phyloP scores from a whole-genome alignment of 2,113 vertebrate genomes.

The Neomonachus schauinslandi region DNA sequence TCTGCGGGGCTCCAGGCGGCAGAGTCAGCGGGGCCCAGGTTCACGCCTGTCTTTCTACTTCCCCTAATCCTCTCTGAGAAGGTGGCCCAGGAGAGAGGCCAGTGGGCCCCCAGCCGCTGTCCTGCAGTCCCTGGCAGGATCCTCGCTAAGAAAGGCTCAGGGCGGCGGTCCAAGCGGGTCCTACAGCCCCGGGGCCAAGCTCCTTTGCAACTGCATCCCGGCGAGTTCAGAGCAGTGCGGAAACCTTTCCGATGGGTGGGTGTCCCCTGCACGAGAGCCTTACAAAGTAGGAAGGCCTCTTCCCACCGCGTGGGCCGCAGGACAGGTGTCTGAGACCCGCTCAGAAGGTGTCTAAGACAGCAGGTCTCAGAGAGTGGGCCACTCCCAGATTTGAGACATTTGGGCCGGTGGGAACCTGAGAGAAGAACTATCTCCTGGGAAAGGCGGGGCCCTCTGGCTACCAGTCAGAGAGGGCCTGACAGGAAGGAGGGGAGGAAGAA shows the following conservation, averaged over 20 bases:
- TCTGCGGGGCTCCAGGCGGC: not conserved
- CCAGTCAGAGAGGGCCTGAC: slow-evolving; percentile 44
- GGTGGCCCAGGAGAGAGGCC: not conserved
- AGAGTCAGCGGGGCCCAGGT: not conserved
- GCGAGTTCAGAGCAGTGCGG: slow-evolving; percentile 69
- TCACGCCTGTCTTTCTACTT: not conserved
- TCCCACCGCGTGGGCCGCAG: slow-evolving; percentile 49
- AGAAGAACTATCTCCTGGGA: not conserved
- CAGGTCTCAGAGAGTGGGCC: not conserved
- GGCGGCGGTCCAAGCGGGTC: slow-evolving; percentile 64
- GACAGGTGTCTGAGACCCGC: not conserved
- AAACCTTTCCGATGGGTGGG: slow-evolving; percentile 64
- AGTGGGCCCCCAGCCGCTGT: not conserved
- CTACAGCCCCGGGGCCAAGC: slow-evolving; percentile 43
- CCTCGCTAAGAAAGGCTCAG: slow-evolving; percentile 53
- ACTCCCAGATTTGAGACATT: not conserved
- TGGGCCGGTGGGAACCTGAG: not conserved
- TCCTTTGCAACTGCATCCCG: slow-evolving; percentile 57
- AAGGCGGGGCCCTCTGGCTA: slow-evolving; percentile 40
- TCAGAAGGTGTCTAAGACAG: slow-evolving; percentile 39
- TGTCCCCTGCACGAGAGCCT: slow-evolving; percentile 46
- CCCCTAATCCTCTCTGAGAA: not conserved
- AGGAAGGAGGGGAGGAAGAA: not conserved
- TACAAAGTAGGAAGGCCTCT: slow-evolving; percentile 52
- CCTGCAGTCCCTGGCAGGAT: slow-evolving; percentile 37